Evolutionary conservation across 2,888 invertebrate genomes (phyloP).

Genomic region (Cantharis flavilabris): DNA sequence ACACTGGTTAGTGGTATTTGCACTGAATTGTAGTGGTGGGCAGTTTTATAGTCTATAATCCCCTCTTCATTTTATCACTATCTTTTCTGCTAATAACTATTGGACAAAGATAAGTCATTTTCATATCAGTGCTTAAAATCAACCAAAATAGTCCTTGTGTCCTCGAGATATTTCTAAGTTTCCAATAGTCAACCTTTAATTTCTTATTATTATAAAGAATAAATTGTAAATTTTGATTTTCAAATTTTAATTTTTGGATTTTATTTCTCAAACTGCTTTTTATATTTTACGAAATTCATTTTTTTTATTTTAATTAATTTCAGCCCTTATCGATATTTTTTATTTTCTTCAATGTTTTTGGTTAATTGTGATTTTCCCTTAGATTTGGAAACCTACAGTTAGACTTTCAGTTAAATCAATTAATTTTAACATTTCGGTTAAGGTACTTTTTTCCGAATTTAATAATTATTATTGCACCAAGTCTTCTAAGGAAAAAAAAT

Average conservation of each 20-base stretch:
- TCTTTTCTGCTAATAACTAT: slow-evolving; percentile 32
- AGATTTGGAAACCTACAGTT: no score
- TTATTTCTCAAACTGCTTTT: background rate
- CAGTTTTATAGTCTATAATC: slow-evolving; percentile 31
- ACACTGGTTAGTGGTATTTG: slow-evolving; percentile 32
- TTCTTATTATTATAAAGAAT: background rate
- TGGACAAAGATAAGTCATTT: slow-evolving; percentile 23
- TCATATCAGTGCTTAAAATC: background rate
- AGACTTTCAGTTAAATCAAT: background rate
- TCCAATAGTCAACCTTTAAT: background rate
- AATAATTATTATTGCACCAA: background rate
- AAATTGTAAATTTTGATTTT: background rate
- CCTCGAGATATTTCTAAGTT: background rate
- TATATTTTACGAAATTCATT: background rate
- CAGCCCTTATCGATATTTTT: background rate
- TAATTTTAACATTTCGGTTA: no score
- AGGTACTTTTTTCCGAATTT: background rate
- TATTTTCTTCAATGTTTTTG: background rate
- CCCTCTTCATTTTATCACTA: slow-evolving; percentile 25
- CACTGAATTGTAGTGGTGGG: slow-evolving; percentile 20
- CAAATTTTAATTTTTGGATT: background rate
- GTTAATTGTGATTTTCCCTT: background rate
- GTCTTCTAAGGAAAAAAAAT: background rate
- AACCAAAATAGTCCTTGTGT: background rate
- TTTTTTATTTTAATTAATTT: background rate